phyloP scores from a whole-genome alignment of 2,113 vertebrate genomes.

The Chinchilla lanigera region DNA sequence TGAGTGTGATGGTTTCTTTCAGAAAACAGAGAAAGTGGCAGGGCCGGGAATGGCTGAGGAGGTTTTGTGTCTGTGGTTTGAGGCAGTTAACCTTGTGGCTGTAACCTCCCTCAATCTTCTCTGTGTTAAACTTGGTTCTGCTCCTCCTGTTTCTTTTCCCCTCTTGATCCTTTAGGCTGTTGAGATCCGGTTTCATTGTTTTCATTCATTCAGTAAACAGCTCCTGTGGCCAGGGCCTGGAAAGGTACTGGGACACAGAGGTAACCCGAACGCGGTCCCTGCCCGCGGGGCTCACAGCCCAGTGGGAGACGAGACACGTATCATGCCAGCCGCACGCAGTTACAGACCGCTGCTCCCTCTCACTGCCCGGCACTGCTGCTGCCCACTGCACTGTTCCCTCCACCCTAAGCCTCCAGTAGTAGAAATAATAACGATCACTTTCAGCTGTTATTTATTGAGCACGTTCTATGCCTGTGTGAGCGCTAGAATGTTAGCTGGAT shows the following conservation, averaged over 20 bases:
- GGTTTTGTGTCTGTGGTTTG: not conserved
- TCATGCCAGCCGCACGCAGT: too few relatives aligned
- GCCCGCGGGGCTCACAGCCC: not conserved
- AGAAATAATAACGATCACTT: not conserved
- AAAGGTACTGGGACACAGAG: not conserved
- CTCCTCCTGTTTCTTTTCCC: not conserved
- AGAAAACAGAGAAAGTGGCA: conserved; percentile 13
- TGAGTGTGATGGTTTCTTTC: not conserved
- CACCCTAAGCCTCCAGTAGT: not conserved
- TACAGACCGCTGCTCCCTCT: not conserved
- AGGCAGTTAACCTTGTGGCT: not conserved
- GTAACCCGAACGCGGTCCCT: not conserved
- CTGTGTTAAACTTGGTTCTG: not conserved
- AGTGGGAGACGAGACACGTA: not conserved
- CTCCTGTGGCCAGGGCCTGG: not conserved
- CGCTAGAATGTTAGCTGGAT: not conserved
- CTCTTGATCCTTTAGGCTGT: not conserved
- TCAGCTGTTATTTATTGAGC: not conserved
- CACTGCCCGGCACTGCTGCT: not conserved
- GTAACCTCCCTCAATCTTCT: not conserved
- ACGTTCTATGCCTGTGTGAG: not conserved
- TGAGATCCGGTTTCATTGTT: not conserved
- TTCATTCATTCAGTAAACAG: conserved; percentile 36
- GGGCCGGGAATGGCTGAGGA: not conserved
- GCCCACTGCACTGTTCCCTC: not conserved